Base-by-base conservation (phyloP, 1,140 invertebrate species). In the Ooceraea biroi region DNA sequence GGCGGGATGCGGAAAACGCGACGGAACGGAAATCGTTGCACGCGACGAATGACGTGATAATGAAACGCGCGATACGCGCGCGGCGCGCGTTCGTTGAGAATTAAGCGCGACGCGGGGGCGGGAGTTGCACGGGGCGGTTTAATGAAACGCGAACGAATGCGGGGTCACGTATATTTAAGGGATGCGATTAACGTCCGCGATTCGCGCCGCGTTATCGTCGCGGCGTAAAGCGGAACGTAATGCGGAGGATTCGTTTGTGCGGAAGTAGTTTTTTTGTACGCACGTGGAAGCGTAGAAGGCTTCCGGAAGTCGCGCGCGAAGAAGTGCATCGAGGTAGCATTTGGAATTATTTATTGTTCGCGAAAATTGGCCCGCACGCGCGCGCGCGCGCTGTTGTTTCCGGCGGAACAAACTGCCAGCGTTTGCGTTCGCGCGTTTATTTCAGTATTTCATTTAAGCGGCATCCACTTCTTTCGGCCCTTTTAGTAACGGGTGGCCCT, bases 371-470 rank as follows among this genome's bases (percentile, higher is more conserved):
- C 22, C 4, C 30, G 4, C n/a, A n/a, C n/a, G n/a, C n/a, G n/a
- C n/a, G n/a, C n/a, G n/a, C n/a, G n/a, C n/a, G n/a, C n/a, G n/a
- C 2, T 27, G 12, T 12, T 50, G 27, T 41, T 27, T 57, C 7
- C 2, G 2, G 11, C 25, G 14, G n/a, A 3, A 46, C 22, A n/a
- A 72, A 72, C 12, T 36, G 30, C 36, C 19, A 25, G 61, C 55
- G 44, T 48, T 66, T 85, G 44, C 50, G 36, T 57, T 11, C 41
- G 48, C 19, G 50, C 27, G 66, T 57, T 76, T 76, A 65, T 78
- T 55, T 27, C 63, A 19, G 61, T 61, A 77, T 85, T 50, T 73
- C 65, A 50, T 78, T 85, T 69, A 80, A 71, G 55, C 72, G 72
- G 85, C 48, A 19, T 52, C 17, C 41, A 44, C n/a, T 36, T 14